Percentiles rank a stretch among this genome's conserved stretches.
These are phyloP conservation scores for Vulpes lagopus DNA, from an alignment of 2,113 vertebrate genomes.

Conservation along the genomic window DNA sequence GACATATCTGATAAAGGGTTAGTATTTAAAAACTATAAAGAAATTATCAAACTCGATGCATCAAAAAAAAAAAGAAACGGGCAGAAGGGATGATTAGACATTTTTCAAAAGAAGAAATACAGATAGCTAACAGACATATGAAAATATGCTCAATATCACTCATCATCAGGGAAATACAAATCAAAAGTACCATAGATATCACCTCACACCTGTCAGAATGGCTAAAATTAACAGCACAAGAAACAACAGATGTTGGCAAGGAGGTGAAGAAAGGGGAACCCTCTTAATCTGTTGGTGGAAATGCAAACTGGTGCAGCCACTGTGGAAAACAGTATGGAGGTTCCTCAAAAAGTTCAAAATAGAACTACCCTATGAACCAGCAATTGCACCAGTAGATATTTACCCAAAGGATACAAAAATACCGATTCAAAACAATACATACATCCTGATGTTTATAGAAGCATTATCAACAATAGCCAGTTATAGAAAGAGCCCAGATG, in stretches of 20 bases:
- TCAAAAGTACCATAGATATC: neutral
- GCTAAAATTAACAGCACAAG: neutral
- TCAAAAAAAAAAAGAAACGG: neutral
- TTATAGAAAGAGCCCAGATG: neutral
- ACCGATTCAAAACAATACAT: neutral
- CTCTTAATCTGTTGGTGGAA: neutral
- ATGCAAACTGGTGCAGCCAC: neutral
- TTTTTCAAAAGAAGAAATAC: neutral
- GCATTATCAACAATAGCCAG: neutral
- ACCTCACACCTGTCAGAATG: neutral
- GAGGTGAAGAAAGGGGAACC: neutral
- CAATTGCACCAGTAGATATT: neutral
- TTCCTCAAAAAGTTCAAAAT: neutral
- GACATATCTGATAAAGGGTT: neutral
- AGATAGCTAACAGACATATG: neutral
- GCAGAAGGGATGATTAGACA: neutral
- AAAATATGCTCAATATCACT: neutral
- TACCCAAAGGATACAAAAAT: neutral
- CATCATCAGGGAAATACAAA: neutral
- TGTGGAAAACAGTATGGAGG: neutral
- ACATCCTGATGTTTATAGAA: neutral
- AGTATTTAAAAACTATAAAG: neutral
- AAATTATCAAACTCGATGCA: neutral
- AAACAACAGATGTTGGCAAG: neutral
- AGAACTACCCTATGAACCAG: neutral